These are phyloP conservation scores for Bucorvus abyssinicus DNA, from an alignment of 2,797 vertebrate species.

Conservation along the genomic window DNA sequence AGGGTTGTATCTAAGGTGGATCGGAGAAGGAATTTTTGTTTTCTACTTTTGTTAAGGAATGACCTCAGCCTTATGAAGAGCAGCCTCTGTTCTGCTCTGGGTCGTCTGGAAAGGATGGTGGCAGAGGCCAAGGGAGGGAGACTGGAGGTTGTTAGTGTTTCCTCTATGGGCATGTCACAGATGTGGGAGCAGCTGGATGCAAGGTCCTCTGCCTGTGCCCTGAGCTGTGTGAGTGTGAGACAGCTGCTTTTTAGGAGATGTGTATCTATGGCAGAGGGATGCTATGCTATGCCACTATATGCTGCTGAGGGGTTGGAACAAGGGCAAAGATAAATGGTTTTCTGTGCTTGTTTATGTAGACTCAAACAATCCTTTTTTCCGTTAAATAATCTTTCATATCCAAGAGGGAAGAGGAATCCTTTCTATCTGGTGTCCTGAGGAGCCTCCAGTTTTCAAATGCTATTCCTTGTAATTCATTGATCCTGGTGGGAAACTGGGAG, in stretches of 20 bases:
- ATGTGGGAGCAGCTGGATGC: not conserved
- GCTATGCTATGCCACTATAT: accelerated
- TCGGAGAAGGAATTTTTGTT: not conserved
- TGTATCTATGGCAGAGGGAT: not conserved
- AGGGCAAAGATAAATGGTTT: not conserved
- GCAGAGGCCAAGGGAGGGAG: not conserved
- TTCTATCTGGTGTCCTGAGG: not conserved
- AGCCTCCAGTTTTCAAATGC: not conserved
- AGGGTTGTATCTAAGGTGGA: not conserved
- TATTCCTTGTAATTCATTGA: not conserved
- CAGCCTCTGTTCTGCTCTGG: accelerated
- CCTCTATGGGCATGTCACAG: not conserved
- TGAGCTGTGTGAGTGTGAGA: not conserved
- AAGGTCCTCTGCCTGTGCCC: not conserved
- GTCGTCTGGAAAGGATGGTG: not conserved
- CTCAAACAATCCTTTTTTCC: not conserved
- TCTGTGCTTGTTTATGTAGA: not conserved
- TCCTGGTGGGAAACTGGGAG: not conserved
- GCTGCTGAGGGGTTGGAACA: not conserved
- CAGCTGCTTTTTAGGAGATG: not conserved
- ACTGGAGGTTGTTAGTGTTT: not conserved
- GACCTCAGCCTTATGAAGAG: not conserved
- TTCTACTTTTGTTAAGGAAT: not conserved
- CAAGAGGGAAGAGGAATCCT: not conserved
- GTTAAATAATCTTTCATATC: not conserved